phyloP scores from a whole-genome alignment of 2,113 vertebrate genomes.

The Prolemur simus region DNA sequence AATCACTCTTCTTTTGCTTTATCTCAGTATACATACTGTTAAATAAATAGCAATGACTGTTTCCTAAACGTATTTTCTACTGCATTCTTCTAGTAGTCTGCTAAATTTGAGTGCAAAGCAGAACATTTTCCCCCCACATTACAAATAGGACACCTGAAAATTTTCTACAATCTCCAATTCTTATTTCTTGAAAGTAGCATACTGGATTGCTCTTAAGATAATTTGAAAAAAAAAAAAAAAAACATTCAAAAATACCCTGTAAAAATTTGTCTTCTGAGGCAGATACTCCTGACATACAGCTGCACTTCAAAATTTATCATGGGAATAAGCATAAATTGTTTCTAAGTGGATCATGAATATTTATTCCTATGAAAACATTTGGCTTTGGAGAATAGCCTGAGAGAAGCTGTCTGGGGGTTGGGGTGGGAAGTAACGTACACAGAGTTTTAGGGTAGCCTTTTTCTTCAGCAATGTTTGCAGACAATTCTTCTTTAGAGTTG shows the following conservation, averaged over 20 bases:
- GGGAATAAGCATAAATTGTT: conserved; percentile 11
- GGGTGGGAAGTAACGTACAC: neutral
- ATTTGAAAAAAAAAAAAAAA: neutral
- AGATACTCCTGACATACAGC: conserved; percentile 1
- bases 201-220: neutral
- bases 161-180: neutral
- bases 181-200: conserved; percentile 57
- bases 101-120: neutral
- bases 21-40: neutral
- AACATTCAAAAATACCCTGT: conserved; percentile 45
- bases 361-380: neutral
- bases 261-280: neutral
- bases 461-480: neutral
- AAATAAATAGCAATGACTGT: neutral
- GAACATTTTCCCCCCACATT: neutral
- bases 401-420: neutral
- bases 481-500: neutral
- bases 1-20: neutral
- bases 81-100: neutral
- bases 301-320: conserved; percentile 52
- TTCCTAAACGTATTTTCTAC: neutral
- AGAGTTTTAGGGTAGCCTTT: neutral
- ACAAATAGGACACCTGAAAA: neutral
- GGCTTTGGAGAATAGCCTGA: neutral
- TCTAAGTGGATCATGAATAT: neutral